Evolutionary conservation across 1,140 invertebrate genomes (phyloP).

Genomic region (Rhopalosiphum padi): DNA sequence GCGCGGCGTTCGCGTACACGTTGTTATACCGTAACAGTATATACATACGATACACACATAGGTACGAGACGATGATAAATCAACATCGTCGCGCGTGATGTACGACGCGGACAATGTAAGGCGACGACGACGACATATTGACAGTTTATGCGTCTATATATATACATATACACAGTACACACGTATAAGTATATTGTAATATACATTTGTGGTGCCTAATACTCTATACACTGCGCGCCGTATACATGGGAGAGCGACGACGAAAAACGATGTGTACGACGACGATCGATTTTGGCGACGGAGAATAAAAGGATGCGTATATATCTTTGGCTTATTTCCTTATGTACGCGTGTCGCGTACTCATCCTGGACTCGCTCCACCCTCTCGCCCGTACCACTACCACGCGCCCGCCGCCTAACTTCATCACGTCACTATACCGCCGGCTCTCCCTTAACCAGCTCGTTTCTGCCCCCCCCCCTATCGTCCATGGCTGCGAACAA

Average conservation of each 20-base stretch:
- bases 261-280: neutral
- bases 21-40: neutral
- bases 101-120: constrained; percentile 1
- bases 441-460: neutral
- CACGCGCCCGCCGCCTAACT: neutral
- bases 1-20: neutral
- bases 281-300: neutral
- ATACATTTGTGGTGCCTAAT: neutral
- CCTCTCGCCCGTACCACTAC: too few species aligned
- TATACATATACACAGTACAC: neutral
- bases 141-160: neutral
- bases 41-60: neutral
- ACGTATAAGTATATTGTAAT: too few species aligned
- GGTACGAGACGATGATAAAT: constrained; percentile 9
- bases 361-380: neutral
- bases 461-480: neutral
- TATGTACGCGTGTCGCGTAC: neutral
- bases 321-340: constrained; percentile 25
- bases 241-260: neutral
- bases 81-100: constrained; percentile 6
- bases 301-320: neutral
- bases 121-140: neutral
- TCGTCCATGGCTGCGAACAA: neutral
- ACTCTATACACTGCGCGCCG: neutral
- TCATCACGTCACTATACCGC: neutral